Evolutionary conservation across 2,888 invertebrate species (phyloP).

Genomic region (Scelioninae gen. 1): DNA sequence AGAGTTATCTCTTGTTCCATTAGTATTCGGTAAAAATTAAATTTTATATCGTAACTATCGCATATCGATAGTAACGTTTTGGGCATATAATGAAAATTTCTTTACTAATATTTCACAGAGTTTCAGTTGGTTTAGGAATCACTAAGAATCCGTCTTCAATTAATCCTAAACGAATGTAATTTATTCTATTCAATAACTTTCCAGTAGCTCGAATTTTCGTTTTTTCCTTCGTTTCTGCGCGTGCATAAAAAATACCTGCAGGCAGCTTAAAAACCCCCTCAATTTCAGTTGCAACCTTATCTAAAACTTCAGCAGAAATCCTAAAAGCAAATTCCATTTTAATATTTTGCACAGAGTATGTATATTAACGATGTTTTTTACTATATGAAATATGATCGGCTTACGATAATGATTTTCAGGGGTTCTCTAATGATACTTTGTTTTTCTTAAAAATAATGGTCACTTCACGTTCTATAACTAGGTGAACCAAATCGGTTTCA

Average conservation of each 20-base stretch:
- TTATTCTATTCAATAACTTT: not conserved
- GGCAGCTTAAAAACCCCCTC: not conserved
- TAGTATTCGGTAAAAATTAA: too few relatives aligned
- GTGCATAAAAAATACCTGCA: not conserved
- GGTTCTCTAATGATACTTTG: conserved; percentile 5
- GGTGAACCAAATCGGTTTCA: not conserved
- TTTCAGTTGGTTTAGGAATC: too few relatives aligned
- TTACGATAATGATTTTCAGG: not conserved
- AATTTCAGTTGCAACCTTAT: not conserved
- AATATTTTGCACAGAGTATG: not conserved
- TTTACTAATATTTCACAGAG: too few relatives aligned
- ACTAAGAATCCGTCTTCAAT: not conserved
- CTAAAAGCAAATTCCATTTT: conserved; percentile 1
- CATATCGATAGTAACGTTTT: too few relatives aligned
- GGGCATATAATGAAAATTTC: too few relatives aligned
- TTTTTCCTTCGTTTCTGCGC: not conserved
- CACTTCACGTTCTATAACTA: conserved; percentile 6
- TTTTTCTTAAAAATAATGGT: conserved; percentile 7
- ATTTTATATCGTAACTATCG: too few relatives aligned
- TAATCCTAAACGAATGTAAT: not conserved
- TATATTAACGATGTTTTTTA: not conserved
- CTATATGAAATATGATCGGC: not conserved
- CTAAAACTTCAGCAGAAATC: not conserved
- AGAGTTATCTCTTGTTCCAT: too few relatives aligned
- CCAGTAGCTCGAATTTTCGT: not conserved